A percentile compares a stretch with the other conserved stretches of the same genome.
phyloP scores from a whole-genome alignment of 2,797 vertebrate species.

The Anas bernieri region DNA sequence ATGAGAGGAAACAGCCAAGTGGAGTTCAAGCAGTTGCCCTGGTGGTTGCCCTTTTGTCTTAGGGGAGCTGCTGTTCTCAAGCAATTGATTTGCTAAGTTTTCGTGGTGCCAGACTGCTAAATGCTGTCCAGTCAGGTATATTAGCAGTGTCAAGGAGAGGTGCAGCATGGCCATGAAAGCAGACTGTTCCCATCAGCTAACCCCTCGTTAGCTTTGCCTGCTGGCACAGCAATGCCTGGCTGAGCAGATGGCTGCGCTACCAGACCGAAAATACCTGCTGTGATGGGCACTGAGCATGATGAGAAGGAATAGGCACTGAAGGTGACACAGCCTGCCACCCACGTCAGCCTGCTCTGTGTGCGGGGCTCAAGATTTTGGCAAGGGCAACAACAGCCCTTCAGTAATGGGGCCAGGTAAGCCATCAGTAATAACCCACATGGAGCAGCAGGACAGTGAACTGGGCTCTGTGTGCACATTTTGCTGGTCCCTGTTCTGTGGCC shows the following conservation, averaged over 20 bases:
- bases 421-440: neutral
- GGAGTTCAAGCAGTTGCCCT: neutral
- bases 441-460: neutral
- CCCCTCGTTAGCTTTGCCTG: neutral
- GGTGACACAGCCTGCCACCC: neutral
- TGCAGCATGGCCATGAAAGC: neutral
- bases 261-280: neutral
- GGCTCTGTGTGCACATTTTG: accelerated
- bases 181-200: neutral
- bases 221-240: neutral
- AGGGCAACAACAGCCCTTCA: neutral
- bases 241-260: neutral
- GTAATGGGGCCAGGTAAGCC: neutral
- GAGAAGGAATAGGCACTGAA: neutral
- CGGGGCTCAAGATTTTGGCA: neutral
- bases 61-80: neutral
- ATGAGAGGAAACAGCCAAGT: neutral
- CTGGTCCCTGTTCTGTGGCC: neutral
- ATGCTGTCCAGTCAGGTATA: neutral
- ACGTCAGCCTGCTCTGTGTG: neutral
- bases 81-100: neutral
- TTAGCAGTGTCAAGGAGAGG: neutral
- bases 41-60: neutral
- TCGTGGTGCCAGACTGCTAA: neutral
- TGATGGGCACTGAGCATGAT: neutral